Evolutionary conservation across 2,113 vertebrate genomes (phyloP), one percentile per base, ranked within the genome.

Genomic region (Coptodon bakossiorum): DNA sequence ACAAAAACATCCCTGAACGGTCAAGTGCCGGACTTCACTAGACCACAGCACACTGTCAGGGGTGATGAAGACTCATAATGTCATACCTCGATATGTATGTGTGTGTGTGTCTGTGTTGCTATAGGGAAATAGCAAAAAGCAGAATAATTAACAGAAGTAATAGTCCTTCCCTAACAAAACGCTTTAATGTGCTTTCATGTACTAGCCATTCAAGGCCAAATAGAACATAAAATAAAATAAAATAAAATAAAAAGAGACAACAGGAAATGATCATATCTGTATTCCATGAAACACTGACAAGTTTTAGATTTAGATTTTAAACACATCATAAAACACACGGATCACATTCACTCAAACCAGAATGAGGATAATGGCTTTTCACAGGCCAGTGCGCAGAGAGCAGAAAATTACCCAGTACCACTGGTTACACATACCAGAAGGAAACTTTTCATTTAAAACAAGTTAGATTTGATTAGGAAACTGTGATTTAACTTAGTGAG

Each of bases 11-110:
- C 9, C 29, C 29, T 34, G 59, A 63, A 19, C 1, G 2, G 1
- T 11, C 59, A 19, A 1, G 29, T 63, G 16, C 29, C 3, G 0
- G 16, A 19, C 0, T 63, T 63, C 29, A 3, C 29, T 0, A 63
- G 29, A 19, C 16, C 57, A 17, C 57, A 31, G 29, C 8, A 61
- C 27, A 10, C 8, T 31, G 8, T 61, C 57, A 61, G 57, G 57
- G 29, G 0, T 19, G 29, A 61, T 61, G 57, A 34, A 34, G 14
- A 61, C 27, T 61, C 57, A 17, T 61, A 31, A 31, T 31, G 27
- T 31, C 57, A 61, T 59, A 31, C 14, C 7, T 6, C 0, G 1
- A 59, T 34, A 12, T 14, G 43, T 45, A 12, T 45, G 43, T 19
- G n/a, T 22, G 52, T 24, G 6, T 14, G 54, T 2, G 59, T 1